phyloP scores from a whole-genome alignment of 2,888 invertebrate species.

The Macropis europaea region DNA sequence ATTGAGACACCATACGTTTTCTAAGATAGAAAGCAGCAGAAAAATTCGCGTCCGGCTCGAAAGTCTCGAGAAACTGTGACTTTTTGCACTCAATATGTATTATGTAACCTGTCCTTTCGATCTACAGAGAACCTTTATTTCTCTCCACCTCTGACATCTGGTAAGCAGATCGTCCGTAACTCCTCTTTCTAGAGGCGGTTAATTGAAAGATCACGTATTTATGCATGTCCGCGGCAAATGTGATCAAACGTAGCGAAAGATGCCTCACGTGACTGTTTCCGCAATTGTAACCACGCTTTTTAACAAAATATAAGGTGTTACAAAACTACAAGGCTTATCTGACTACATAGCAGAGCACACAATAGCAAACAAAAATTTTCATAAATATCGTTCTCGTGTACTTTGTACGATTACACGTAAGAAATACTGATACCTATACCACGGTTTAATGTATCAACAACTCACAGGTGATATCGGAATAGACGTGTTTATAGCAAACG shows the following conservation, averaged over 20 bases:
- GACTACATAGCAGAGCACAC: too few relatives aligned
- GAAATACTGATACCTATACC: too few relatives aligned
- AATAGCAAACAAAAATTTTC: too few relatives aligned
- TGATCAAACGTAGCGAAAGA: background rate
- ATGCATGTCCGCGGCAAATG: background rate
- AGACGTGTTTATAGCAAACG: too few relatives aligned
- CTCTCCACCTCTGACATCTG: slow-evolving; percentile 42
- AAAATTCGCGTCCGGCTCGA: slow-evolving; percentile 23
- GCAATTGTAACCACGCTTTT: background rate
- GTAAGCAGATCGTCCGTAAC: slow-evolving; percentile 26
- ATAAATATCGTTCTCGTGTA: too few relatives aligned
- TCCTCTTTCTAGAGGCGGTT: slow-evolving; percentile 26
- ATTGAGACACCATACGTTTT: too few relatives aligned
- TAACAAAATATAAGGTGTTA: too few relatives aligned
- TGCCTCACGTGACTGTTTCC: background rate
- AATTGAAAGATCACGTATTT: slow-evolving; percentile 49
- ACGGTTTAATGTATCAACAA: too few relatives aligned
- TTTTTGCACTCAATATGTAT: slow-evolving; percentile 41
- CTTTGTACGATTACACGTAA: too few relatives aligned
- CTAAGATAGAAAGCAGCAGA: background rate
- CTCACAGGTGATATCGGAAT: too few relatives aligned
- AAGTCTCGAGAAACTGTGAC: slow-evolving; percentile 41
- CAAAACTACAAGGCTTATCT: too few relatives aligned
- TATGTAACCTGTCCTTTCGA: slow-evolving; percentile 49
- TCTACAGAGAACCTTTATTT: slow-evolving; percentile 38